Evolutionary conservation across 92 coral and sea anemone genomes (phyloP).

Genomic region (Paramuricea clavata): DNA sequence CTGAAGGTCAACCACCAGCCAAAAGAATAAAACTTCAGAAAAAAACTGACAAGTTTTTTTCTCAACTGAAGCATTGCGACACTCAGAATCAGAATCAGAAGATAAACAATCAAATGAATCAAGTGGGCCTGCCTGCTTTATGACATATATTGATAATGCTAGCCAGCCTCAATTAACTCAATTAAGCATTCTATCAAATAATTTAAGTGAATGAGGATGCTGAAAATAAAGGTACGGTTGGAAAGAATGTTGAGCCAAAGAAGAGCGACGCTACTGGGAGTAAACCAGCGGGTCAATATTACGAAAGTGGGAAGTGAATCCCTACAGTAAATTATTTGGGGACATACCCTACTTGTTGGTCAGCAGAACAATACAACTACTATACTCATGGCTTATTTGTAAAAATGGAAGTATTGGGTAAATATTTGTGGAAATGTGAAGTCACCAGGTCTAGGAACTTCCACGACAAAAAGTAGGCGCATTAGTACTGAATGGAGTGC

Average conservation of each 20-base stretch:
- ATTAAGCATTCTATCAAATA: neutral
- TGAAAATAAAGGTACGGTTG: neutral
- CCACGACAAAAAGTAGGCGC: constrained; percentile 2
- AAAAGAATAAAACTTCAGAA: constrained; percentile 4
- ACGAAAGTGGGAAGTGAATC: neutral
- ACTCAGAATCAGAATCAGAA: neutral
- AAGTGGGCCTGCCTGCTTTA: neutral
- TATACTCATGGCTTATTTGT: constrained; percentile 11
- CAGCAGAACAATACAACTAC: constrained; percentile 15
- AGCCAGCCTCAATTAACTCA: neutral
- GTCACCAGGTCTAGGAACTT: neutral
- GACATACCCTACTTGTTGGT: neutral
- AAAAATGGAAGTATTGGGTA: constrained; percentile 17
- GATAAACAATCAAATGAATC: constrained; percentile 3
- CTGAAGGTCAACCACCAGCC: constrained; percentile 21
- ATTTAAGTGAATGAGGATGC: neutral
- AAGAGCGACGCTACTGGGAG: neutral
- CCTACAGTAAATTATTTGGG: too few relatives aligned
- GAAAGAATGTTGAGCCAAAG: neutral
- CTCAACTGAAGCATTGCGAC: neutral
- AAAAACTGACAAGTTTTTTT: neutral
- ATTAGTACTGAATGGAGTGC: neutral
- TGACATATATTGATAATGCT: neutral
- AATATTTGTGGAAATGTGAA: neutral
- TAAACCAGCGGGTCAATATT: neutral